A percentile compares a stretch with the other conserved stretches of the same genome.
These are phyloP conservation scores for Xylota sylvarum DNA, from an alignment of 2,888 invertebrate genomes.

Conservation along the genomic window DNA sequence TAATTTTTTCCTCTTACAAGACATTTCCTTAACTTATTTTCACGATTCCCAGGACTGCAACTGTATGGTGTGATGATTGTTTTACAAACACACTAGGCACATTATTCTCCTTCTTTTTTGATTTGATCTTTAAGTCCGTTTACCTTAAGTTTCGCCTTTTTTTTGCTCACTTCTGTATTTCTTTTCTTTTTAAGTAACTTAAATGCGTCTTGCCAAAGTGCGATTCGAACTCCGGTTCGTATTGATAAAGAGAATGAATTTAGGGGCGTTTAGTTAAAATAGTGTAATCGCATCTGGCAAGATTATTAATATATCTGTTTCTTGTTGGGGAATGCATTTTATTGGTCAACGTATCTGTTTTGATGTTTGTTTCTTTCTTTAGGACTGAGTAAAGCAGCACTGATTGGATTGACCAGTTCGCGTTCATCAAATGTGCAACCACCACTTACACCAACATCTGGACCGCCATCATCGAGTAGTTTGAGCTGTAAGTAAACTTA, in stretches of 20 bases:
- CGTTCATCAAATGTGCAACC: conserved; percentile 89
- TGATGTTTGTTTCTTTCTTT: conserved; percentile 68
- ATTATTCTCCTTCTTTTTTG: background rate
- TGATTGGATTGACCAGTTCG: conserved; percentile 92
- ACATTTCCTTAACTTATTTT: too few species aligned
- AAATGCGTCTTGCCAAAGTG: background rate
- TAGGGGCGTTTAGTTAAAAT: conserved; percentile 21
- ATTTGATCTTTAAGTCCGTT: background rate
- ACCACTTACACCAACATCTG: conserved; percentile 89
- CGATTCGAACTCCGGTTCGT: conserved; percentile 17
- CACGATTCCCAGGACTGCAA: too few species aligned
- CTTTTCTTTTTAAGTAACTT: background rate
- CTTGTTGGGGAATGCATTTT: conserved; percentile 28
- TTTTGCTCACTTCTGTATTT: background rate
- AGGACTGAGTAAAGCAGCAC: conserved; percentile 93
- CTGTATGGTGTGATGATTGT: too few species aligned
- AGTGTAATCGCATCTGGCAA: conserved; percentile 29
- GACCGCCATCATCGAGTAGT: conserved; percentile 89
- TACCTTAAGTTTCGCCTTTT: conserved; percentile 6
- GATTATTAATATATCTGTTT: conserved; percentile 13
- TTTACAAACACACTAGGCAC: background rate
- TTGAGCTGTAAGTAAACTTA: conserved; percentile 86
- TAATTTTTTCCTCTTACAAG: too few species aligned
- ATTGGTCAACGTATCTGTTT: conserved; percentile 25
- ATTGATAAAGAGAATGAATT: background rate